Evolutionary conservation across 2,113 vertebrate genomes (phyloP).

Genomic region (Phycodurus eques): DNA sequence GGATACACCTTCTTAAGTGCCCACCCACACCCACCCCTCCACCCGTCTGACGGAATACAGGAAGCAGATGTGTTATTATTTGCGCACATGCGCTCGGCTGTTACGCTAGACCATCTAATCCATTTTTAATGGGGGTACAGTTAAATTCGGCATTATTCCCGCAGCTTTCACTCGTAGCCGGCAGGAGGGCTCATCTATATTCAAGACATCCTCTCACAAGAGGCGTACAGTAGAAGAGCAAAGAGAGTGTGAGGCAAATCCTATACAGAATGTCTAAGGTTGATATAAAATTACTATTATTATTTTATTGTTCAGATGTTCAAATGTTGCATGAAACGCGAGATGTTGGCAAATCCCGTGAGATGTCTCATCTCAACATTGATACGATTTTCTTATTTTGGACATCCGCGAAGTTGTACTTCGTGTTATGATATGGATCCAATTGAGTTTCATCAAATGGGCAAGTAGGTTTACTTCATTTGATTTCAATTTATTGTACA

Average conservation of each 20-base stretch:
- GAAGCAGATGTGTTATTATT: slow-evolving; percentile 20
- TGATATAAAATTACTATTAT: background rate
- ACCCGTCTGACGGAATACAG: background rate
- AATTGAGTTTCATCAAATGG: too few relatives aligned
- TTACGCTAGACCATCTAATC: slow-evolving; percentile 15
- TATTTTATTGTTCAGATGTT: background rate
- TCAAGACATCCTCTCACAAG: slow-evolving; percentile 22
- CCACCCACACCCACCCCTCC: background rate
- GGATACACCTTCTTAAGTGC: background rate
- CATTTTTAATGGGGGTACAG: slow-evolving; percentile 22
- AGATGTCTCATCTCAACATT: too few relatives aligned
- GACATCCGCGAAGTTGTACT: too few relatives aligned
- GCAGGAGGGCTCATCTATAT: slow-evolving; percentile 24
- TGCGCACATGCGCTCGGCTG: background rate
- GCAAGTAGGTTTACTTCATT: too few relatives aligned
- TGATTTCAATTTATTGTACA: too few relatives aligned
- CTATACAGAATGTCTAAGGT: background rate
- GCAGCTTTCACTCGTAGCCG: slow-evolving; percentile 22
- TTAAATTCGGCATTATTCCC: slow-evolving; percentile 18
- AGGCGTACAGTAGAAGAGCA: slow-evolving; percentile 15
- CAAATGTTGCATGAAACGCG: slow-evolving; percentile 21
- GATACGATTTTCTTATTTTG: too few relatives aligned
- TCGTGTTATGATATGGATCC: too few relatives aligned
- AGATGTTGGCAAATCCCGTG: too few relatives aligned
- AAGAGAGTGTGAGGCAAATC: slow-evolving; percentile 8